These are phyloP conservation scores for Pristionchus japonicus DNA, from an alignment of 2,888 invertebrate genomes.

Conservation along the genomic window DNA sequence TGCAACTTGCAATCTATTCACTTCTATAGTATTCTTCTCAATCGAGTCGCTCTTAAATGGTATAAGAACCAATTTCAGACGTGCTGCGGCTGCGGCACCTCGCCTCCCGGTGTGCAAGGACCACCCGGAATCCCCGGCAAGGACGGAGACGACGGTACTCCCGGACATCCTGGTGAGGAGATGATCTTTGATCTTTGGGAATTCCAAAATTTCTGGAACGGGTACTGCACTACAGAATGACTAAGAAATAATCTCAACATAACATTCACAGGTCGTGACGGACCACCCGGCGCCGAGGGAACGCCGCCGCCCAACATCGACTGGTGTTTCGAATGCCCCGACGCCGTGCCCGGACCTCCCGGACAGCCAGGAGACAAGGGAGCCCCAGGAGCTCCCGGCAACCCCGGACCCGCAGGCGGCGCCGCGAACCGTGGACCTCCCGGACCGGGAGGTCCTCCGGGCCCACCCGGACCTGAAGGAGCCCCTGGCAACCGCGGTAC, in stretches of 20 bases:
- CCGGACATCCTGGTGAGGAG: conserved; percentile 53
- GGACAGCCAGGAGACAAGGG: conserved; percentile 63
- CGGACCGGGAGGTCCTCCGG: conserved; percentile 53
- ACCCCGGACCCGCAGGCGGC: conserved; percentile 59
- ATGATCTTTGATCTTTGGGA: background rate
- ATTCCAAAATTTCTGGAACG: background rate
- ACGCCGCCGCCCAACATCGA: conserved; percentile 61
- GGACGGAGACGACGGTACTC: conserved; percentile 64
- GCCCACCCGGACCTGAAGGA: conserved; percentile 55
- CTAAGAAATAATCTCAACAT: background rate
- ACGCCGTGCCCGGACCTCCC: conserved; percentile 64
- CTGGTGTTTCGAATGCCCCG: conserved; percentile 68
- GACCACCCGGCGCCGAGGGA: conserved; percentile 60
- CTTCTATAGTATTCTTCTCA: too few species aligned
- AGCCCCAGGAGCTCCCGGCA: conserved; percentile 57
- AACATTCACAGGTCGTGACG: conserved; percentile 54
- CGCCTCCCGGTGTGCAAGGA: conserved; percentile 30
- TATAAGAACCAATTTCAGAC: background rate
- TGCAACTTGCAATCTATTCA: too few species aligned
- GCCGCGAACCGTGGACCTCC: conserved; percentile 52
- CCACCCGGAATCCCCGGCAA: conserved; percentile 32
- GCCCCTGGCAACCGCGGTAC: conserved; percentile 49
- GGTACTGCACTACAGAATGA: background rate
- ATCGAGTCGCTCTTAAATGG: too few species aligned
- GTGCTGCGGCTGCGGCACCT: conserved; percentile 44